Base-by-base conservation (phyloP, 1,140 invertebrate species). In the Zaprionus ghesquierei region DNA sequence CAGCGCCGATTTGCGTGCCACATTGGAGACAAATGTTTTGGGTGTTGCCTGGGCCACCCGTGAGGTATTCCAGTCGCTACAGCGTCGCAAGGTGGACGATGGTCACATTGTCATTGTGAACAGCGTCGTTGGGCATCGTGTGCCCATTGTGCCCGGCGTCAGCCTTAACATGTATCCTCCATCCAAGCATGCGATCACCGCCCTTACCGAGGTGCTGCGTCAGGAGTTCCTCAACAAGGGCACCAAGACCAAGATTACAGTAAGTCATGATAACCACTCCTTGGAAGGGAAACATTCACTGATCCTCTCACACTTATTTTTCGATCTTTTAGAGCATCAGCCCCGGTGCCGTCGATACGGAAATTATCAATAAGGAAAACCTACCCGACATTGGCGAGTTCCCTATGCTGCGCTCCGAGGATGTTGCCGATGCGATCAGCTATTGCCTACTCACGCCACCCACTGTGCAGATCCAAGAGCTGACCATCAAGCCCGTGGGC, bases 61-160 rank as follows among this genome's bases (percentile, higher is more conserved):
- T 35, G 94, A 95, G 75, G 94, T 94, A 0, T 91, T 96, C 13
- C 93, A 94, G 15, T 94, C 94, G 0, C 96, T 97, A 95, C 93
- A 92, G 60, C 93, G 94, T 50, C 93, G 94, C n/a, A 92, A 93
- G 1, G 92, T 95, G 12, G 92, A 95, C 71, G 93, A 95, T 64
- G 96, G 96, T 0, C 95, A 96, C 66, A 94, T 97, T 27, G 92
- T 97, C 29, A 94, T 96, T 54, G 93, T 97, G 3, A 96, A 95
- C 89, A 96, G 94, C 70, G 61, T 94, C 46, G 91, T 90, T 0
- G 94, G 94, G 0, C 94, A 94, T 69, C 90, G 79, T 25, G 80
- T 93, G 2, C 92, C 93, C 3, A 79, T 85, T 13, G 13, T 81
- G 3, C 92, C 92, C 5, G 53, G 64, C 50, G 1, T 75, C 5